Conservation (phyloP, 92 coral and sea anemone genomes). For the Umimayanthus chanpuru region DNA sequence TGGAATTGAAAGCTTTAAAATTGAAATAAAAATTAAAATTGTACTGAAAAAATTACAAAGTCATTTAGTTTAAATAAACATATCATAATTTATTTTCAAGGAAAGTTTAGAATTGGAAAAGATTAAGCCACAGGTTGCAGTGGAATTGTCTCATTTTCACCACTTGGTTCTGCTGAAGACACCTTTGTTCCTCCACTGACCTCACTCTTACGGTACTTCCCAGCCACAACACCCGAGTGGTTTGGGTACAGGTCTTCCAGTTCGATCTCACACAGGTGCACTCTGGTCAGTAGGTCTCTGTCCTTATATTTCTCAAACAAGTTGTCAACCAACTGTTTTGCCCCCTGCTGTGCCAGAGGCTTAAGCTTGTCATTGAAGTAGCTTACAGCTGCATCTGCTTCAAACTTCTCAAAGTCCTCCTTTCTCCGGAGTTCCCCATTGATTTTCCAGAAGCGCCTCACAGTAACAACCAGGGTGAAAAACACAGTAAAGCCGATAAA, state of each 20-base stretch:
- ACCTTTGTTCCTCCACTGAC: not conserved
- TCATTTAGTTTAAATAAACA: too few relatives aligned
- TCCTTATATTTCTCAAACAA: constrained; percentile 66
- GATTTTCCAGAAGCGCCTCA: constrained; percentile 58
- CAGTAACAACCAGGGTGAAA: constrained; percentile 63
- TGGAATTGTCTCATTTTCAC: constrained; percentile 5
- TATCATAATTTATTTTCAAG: not conserved
- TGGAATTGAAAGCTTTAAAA: too few relatives aligned
- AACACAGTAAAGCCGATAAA: constrained; percentile 51
- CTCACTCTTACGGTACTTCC: constrained; percentile 34
- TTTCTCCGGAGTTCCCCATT: constrained; percentile 51
- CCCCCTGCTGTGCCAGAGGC: constrained; percentile 69
- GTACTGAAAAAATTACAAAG: not conserved
- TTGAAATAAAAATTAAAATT: too few relatives aligned
- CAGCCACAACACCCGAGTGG: constrained; percentile 56
- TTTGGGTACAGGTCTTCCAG: constrained; percentile 62
- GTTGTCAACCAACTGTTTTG: constrained; percentile 51
- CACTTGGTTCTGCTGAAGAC: not conserved
- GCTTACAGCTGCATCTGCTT: constrained; percentile 68
- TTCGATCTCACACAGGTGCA: constrained; percentile 52
- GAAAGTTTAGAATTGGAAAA: not conserved
- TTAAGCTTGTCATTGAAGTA: constrained; percentile 67
- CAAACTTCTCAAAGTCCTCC: constrained; percentile 57
- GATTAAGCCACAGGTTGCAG: not conserved
- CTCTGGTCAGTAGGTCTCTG: constrained; percentile 41